Conservation (phyloP, 2,113 vertebrate genomes). For the Calyptomena viridis region DNA sequence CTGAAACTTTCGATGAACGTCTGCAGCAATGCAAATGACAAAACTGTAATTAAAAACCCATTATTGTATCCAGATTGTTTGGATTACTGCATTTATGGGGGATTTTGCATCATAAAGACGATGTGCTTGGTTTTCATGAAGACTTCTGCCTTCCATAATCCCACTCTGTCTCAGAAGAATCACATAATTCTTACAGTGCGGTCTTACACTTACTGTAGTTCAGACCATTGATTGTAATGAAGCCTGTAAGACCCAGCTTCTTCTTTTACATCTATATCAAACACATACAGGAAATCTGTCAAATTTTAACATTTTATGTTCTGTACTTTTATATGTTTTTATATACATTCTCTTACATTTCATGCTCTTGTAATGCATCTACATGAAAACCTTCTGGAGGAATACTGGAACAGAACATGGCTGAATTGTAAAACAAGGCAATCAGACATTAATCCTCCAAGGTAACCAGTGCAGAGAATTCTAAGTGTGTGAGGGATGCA, state of each 20-base stretch:
- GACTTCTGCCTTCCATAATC: not conserved
- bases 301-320: not conserved
- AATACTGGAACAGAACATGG: not conserved
- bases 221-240: not conserved
- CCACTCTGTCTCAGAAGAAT: not conserved
- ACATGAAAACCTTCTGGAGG: not conserved
- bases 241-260: not conserved
- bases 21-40: not conserved
- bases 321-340: not conserved
- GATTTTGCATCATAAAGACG: not conserved
- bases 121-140: not conserved
- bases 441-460: not conserved
- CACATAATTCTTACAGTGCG: fast-evolving
- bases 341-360: not conserved
- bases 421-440: not conserved
- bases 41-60: not conserved
- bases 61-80: not conserved
- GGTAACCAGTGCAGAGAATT: not conserved
- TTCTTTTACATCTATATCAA: not conserved
- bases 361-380: not conserved
- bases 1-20: not conserved
- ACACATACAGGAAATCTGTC: not conserved
- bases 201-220: not conserved
- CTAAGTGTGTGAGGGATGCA: not conserved
- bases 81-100: not conserved